These are phyloP conservation scores for Gymnopithys bicolor DNA, from an alignment of 2,797 vertebrate genomes.

Conservation along the genomic window DNA sequence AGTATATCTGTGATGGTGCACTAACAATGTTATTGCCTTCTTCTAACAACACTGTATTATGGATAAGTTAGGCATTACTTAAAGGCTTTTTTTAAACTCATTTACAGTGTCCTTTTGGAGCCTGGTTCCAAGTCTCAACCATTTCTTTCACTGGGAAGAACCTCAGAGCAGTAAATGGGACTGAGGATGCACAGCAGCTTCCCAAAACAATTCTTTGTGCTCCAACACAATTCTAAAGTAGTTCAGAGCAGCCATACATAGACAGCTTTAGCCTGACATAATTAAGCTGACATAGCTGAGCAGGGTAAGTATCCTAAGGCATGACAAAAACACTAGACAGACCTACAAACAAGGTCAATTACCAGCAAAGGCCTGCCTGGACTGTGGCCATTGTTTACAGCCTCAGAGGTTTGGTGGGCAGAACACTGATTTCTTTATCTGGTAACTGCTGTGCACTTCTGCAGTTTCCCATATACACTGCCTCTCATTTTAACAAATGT, in stretches of 20 bases:
- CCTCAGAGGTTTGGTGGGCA: slow-evolving; percentile 1
- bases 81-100: not conserved
- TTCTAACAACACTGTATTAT: not conserved
- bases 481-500: not conserved
- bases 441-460: not conserved
- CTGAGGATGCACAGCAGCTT: not conserved
- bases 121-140: not conserved
- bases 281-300: slow-evolving; percentile 55
- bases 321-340: slow-evolving; percentile 11
- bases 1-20: not conserved
- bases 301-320: slow-evolving; percentile 42
- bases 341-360: slow-evolving; percentile 56
- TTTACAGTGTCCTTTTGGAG: not conserved
- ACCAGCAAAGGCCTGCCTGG: not conserved
- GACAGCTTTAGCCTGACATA: slow-evolving; percentile 52
- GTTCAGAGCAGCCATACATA: not conserved
- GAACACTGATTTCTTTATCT: slow-evolving; percentile 62
- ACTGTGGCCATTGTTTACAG: not conserved
- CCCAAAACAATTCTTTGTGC: slow-evolving; percentile 1
- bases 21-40: not conserved
- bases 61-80: not conserved
- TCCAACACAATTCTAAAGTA: not conserved
- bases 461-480: not conserved
- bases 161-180: not conserved
- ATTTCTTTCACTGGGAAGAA: not conserved